These are phyloP conservation scores for Pampusana beccarii DNA, from an alignment of 2,113 vertebrate species.

Conservation along the genomic window DNA sequence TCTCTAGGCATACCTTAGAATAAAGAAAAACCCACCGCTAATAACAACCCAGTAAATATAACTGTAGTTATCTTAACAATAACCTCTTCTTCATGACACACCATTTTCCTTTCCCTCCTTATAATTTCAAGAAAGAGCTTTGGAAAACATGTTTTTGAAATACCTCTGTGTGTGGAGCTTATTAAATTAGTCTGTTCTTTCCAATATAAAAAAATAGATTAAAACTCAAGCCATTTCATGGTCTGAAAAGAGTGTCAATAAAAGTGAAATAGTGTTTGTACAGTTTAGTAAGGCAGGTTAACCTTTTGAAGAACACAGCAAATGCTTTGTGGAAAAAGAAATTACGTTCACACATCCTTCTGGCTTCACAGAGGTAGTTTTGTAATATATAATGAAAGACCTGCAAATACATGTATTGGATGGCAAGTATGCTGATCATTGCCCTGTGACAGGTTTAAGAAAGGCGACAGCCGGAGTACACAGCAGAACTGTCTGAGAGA, in stretches of 20 bases:
- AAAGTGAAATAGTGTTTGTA: conserved; percentile 63
- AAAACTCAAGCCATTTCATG: conserved; percentile 73
- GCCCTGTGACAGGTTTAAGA: neutral
- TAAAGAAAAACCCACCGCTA: neutral
- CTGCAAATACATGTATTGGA: neutral
- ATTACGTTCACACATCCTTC: neutral
- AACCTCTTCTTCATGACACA: neutral
- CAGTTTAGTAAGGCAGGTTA: conserved; percentile 11
- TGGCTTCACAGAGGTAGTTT: neutral
- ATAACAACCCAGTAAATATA: neutral
- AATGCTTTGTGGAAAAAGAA: conserved; percentile 4
- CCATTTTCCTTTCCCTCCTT: neutral
- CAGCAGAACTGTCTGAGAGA: neutral
- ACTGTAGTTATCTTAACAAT: neutral
- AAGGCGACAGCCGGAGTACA: neutral
- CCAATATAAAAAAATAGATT: conserved; percentile 10
- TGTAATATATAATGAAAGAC: neutral
- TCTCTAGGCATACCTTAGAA: neutral
- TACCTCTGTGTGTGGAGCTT: conserved; percentile 35
- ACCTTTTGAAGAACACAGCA: conserved; percentile 1
- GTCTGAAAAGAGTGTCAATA: conserved; percentile 63
- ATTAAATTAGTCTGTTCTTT: conserved; percentile 60
- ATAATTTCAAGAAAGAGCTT: conserved; percentile 11
- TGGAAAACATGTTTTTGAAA: conserved; percentile 51
- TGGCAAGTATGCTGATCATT: neutral